phyloP scores from a whole-genome alignment of 2,888 invertebrate species.

The Zygaena filipendulae region DNA sequence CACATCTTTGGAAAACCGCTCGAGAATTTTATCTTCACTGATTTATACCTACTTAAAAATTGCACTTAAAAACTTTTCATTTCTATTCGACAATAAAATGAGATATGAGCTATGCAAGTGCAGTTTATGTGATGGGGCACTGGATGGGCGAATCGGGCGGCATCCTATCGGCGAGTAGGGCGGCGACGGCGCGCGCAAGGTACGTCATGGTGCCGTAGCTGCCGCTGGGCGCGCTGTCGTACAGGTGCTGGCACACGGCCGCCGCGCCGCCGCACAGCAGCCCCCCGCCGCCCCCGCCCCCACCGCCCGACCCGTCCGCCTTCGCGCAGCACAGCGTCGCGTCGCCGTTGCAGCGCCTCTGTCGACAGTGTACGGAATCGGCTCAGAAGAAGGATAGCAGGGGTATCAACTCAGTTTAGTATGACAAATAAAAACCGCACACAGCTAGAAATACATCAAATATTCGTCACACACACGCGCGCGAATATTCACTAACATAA shows the following conservation, averaged over 20 bases:
- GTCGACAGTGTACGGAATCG: too few species aligned
- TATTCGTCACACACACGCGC: too few species aligned
- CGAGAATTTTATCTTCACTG: too few species aligned
- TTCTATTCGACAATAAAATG: too few species aligned
- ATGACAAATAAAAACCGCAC: conserved; percentile 4
- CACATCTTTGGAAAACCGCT: too few species aligned
- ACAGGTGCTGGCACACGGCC: conserved; percentile 96
- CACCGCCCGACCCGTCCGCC: conserved; percentile 60
- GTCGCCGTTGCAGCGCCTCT: conserved; percentile 90
- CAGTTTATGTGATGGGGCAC: conserved; percentile 78
- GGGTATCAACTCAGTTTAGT: conserved; percentile 6
- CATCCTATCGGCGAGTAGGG: conserved; percentile 74
- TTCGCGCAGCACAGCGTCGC: conserved; percentile 95
- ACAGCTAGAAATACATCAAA: too few species aligned
- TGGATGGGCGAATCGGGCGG: conserved; percentile 84
- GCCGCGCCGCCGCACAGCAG: conserved; percentile 92
- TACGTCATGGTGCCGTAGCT: conserved; percentile 98
- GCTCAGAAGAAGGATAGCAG: not conserved
- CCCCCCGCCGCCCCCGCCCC: conserved; percentile 74
- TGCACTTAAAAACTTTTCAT: too few species aligned
- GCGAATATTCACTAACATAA: too few species aligned
- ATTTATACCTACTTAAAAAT: too few species aligned
- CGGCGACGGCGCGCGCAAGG: conserved; percentile 85
- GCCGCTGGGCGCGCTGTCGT: conserved; percentile 98
- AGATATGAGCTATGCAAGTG: too few species aligned